Percentiles rank a stretch among this genome's conserved stretches.
Conservation (phyloP, 1,140 invertebrate species). For the Cyclina sinensis region DNA sequence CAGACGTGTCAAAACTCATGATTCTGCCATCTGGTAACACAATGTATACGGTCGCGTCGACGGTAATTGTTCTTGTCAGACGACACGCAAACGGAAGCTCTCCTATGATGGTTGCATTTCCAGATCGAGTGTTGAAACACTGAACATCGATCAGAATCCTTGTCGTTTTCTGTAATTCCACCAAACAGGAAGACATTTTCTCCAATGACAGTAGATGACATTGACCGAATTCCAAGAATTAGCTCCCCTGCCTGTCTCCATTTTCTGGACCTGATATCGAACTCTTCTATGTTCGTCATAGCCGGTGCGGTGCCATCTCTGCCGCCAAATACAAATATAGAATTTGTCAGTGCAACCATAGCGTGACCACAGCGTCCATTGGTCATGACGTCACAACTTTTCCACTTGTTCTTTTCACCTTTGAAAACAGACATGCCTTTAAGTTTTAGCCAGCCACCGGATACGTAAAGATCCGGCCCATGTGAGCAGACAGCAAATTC, state of each 20-base stretch:
- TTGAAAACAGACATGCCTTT: slow-evolving; percentile 78
- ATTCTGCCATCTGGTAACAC: slow-evolving; percentile 78
- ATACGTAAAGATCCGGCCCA: slow-evolving; percentile 78
- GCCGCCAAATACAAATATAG: slow-evolving; percentile 74
- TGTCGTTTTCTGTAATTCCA: slow-evolving; percentile 78
- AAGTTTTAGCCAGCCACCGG: slow-evolving; percentile 79
- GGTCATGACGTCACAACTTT: slow-evolving; percentile 73
- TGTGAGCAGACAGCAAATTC: slow-evolving; percentile 79
- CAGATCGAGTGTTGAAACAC: slow-evolving; percentile 76
- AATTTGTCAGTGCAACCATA: slow-evolving; percentile 72
- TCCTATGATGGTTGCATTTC: slow-evolving; percentile 73
- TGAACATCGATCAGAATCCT: slow-evolving; percentile 77
- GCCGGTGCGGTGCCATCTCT: slow-evolving; percentile 73
- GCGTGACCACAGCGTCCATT: slow-evolving; percentile 75
- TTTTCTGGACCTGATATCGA: slow-evolving; percentile 76
- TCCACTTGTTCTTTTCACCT: slow-evolving; percentile 79
- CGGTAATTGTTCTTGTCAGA: slow-evolving; percentile 76
- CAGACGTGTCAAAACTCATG: slow-evolving; percentile 49
- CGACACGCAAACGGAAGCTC: slow-evolving; percentile 79
- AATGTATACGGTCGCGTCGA: slow-evolving; percentile 76
- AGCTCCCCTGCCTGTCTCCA: slow-evolving; percentile 78
- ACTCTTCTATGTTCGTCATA: slow-evolving; percentile 78
- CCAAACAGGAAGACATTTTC: slow-evolving; percentile 81
- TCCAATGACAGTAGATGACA: slow-evolving; percentile 77
- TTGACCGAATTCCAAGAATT: slow-evolving; percentile 75